Evolutionary conservation across 2,113 vertebrate genomes (phyloP).

Genomic region (Panthera uncia): DNA sequence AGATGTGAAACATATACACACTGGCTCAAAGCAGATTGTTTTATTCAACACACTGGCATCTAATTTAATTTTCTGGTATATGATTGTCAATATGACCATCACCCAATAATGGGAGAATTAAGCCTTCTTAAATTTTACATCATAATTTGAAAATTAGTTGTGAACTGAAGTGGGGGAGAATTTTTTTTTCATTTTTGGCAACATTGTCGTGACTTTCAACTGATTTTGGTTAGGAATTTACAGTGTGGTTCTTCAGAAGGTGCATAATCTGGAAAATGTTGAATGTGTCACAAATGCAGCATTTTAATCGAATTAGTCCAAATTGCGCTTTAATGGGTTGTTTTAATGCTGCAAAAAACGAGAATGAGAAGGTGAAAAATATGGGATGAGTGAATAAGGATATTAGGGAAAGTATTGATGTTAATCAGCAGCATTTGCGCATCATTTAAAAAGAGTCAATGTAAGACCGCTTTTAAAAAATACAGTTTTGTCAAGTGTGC

Average conservation of each 20-base stretch:
- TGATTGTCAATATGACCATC: background rate
- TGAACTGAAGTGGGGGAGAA: background rate
- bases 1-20: background rate
- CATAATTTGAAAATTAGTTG: slow-evolving; percentile 13
- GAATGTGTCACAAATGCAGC: background rate
- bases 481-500: background rate
- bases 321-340: background rate
- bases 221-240: background rate
- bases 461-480: background rate
- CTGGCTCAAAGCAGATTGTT: background rate
- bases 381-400: background rate
- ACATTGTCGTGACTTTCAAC: background rate
- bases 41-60: background rate
- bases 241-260: background rate
- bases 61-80: background rate
- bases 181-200: background rate
- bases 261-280: background rate
- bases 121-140: background rate
- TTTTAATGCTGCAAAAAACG: background rate
- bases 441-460: background rate
- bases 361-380: slow-evolving; percentile 2
- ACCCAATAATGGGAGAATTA: background rate
- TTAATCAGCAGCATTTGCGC: background rate
- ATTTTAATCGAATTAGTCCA: slow-evolving; percentile 22
- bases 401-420: background rate